A percentile compares a stretch with the other conserved stretches of the same genome.
phyloP scores from a whole-genome alignment of 2,797 vertebrate genomes.

The Micrastur ruficollis region DNA sequence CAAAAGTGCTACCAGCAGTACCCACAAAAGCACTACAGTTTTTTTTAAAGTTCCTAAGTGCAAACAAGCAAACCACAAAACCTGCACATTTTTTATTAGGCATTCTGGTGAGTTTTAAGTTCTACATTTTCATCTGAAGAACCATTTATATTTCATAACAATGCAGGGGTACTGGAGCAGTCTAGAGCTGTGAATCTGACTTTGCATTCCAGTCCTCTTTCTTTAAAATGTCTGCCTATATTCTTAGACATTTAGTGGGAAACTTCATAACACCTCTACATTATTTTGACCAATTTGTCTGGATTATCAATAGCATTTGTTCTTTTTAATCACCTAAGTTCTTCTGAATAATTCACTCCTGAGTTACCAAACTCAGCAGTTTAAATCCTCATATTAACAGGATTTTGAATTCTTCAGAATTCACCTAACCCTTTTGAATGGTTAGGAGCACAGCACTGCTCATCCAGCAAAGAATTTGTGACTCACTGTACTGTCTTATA shows the following conservation, averaged over 20 bases:
- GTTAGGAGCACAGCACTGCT: not conserved
- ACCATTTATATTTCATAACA: not conserved
- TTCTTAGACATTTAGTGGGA: not conserved
- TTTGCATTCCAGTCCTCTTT: not conserved
- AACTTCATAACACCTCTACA: not conserved
- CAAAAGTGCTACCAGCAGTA: not conserved
- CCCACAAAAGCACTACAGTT: not conserved
- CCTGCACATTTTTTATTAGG: not conserved
- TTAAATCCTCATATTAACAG: not conserved
- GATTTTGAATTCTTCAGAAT: not conserved
- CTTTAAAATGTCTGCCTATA: not conserved
- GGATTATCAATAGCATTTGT: not conserved
- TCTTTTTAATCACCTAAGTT: not conserved
- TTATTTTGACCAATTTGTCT: not conserved
- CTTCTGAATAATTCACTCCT: not conserved
- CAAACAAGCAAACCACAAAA: not conserved
- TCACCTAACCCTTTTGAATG: not conserved
- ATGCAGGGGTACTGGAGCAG: not conserved
- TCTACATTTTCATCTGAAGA: not conserved
- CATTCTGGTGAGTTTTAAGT: not conserved
- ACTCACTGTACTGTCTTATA: not conserved
- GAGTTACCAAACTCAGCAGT: not conserved
- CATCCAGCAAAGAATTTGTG: not conserved
- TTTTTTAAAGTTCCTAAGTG: not conserved
- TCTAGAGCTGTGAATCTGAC: not conserved